Evolutionary conservation across 2,888 invertebrate genomes (phyloP), one percentile per base, ranked within the genome.

Genomic region (Nomada fabriciana): DNA sequence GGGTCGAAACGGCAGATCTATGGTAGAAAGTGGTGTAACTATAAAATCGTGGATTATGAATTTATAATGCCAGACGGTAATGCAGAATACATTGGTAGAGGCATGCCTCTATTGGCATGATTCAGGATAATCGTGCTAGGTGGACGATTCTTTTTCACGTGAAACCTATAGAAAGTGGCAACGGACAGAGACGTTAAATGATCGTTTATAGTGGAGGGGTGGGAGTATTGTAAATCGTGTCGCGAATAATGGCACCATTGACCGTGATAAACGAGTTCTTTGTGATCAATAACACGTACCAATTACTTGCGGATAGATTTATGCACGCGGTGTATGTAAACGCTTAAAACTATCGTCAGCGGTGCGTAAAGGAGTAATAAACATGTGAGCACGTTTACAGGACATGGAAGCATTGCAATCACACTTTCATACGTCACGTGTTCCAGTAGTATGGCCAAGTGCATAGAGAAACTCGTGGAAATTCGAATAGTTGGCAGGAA

Each of bases 291-390:
- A 85, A 83, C 85, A 85, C 79, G 76, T 80, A 78, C 76, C 84
- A 85, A 85, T 85, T 85, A 84, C 82, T 69, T 61, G 82, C 52
- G 64, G 82, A 85, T 85, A 76, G 80, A 82, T 85, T 82, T 84
- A 82, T 76, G 61, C 73, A 61, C 61, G 70, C 47, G 25, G 59
- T 42, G 42, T 52, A 68, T 68, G 80, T 72, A 73, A 76, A 73
- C 71, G 76, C 15, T 73, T 71, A 55, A 74, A 77, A 73, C 65
- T 74, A 29, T 84, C 80, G 76, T 60, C 78, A 82, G 73, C 68
- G 82, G 75, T 72, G 85, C 85, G 85, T 85, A 77, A 85, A 85
- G 68, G 15, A 59, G 85, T 79, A 76, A 82, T 82, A 85, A 81
- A 85, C 85, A 76, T 70, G 74, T 29, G 64, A 60, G 63, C 64